phyloP scores from a whole-genome alignment of 2,888 invertebrate genomes.

The Clostera curtula region DNA sequence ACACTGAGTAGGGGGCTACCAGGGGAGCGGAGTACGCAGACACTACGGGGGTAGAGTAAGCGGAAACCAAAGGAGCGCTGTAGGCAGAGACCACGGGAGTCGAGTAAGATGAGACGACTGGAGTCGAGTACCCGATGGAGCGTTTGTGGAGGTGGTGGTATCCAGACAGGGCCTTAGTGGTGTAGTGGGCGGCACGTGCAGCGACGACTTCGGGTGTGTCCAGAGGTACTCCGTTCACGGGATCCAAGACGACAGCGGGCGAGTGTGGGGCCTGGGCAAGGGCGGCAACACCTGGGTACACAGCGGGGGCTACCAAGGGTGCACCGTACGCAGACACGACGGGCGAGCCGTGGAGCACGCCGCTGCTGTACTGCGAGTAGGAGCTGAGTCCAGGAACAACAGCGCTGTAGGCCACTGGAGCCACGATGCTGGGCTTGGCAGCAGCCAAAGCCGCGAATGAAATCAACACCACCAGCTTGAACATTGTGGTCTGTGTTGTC shows the following conservation, averaged over 20 bases:
- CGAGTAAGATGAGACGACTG: slow-evolving; percentile 11
- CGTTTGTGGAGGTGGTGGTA: slow-evolving; percentile 57
- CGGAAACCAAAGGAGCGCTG: slow-evolving; percentile 23
- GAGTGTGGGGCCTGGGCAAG: slow-evolving; percentile 52
- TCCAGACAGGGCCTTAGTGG: slow-evolving; percentile 57
- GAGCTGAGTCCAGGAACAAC: slow-evolving; percentile 29
- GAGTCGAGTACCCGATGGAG: slow-evolving; percentile 38
- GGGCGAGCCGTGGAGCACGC: slow-evolving; percentile 35
- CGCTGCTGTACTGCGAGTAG: slow-evolving; percentile 31
- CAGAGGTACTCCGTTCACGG: slow-evolving; percentile 60
- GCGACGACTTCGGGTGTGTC: slow-evolving; percentile 69
- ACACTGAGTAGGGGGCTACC: slow-evolving; percentile 30
- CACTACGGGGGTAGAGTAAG: slow-evolving; percentile 26
- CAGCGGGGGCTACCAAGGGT: slow-evolving; percentile 35
- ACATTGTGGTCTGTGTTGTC: slow-evolving; percentile 64
- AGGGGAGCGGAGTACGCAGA: slow-evolving; percentile 30
- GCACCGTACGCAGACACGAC: slow-evolving; percentile 39
- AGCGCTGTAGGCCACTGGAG: slow-evolving; percentile 43
- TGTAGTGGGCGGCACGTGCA: slow-evolving; percentile 61
- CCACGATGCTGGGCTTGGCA: slow-evolving; percentile 60
- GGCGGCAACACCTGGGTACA: slow-evolving; percentile 25
- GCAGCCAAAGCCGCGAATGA: slow-evolving; percentile 74
- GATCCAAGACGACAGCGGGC: slow-evolving; percentile 59
- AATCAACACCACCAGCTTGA: slow-evolving; percentile 76
- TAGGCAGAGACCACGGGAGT: slow-evolving; percentile 24